Base-by-base conservation (phyloP, 1,140 invertebrate species). In the Diabrotica virgifera region DNA sequence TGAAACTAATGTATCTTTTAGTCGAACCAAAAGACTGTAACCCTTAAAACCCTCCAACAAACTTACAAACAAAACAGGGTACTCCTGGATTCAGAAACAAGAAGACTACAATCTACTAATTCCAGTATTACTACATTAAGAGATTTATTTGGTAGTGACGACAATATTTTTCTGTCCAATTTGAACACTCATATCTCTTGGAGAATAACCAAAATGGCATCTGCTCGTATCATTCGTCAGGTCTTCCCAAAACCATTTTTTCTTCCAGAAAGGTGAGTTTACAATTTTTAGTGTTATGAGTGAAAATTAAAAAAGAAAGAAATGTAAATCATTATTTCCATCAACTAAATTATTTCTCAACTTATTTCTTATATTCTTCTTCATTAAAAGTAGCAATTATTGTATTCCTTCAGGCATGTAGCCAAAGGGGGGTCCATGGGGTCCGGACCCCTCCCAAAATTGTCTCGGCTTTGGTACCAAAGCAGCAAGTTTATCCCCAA, bases 161-260 rank as follows among this genome's bases (percentile, higher is more conserved):
- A 59, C 62, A 59, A 62, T 52, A 12, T 59, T 10, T 36, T 67
- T 35, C 57, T 67, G 52, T 60, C 67, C 37, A 64, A 69, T 46
- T 68, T 74, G 14, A 66, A 77, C 64, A 68, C 74, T 52, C 83
- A 84, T 70, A 69, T 83, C 54, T 72, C 71, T 36, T 85, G 90
- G 90, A 87, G 86, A 79, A 82, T 91, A n/a, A 90, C 88, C 74
- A 82, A 86, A 70, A 86, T 90, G 78, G 80, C 82, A 72, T 81
- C 86, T 51, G 85, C 85, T 62, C 83, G 87, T 79, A 74, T 86
- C 66, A 69, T 91, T 37, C 76, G 90, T 64, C 81, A 84, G 76
- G 67, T 87, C 63, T 90, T 91, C 79, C 85, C 85, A 12, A 82
- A 84, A 73, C 86, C 89, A 58, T 75, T 79, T 72, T 78, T 84